These are phyloP conservation scores for Halictus quadricinctus DNA, from an alignment of 2,888 invertebrate genomes.

Conservation along the genomic window DNA sequence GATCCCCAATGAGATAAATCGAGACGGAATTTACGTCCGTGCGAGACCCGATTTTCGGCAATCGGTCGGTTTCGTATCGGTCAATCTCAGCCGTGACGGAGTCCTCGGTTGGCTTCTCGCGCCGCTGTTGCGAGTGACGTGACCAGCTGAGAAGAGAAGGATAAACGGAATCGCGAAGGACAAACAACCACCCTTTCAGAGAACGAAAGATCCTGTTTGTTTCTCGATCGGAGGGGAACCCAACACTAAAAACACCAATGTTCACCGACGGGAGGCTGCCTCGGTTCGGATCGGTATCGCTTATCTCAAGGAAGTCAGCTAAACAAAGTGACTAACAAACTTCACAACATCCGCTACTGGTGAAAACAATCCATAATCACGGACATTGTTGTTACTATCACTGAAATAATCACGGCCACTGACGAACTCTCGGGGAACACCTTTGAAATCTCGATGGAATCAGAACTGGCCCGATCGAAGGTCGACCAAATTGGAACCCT, in stretches of 20 bases:
- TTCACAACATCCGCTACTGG: conserved; percentile 74
- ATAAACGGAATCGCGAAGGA: conserved; percentile 40
- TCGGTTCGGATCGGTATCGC: conserved; percentile 17
- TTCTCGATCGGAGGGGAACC: not conserved
- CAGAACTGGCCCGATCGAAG: conserved; percentile 3
- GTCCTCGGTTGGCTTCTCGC: conserved; percentile 33
- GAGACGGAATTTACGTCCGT: conserved; percentile 55
- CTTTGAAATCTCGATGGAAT: conserved; percentile 17
- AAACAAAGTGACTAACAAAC: conserved; percentile 47
- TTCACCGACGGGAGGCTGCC: conserved; percentile 19
- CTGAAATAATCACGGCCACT: conserved; percentile 59
- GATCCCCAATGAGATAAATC: conserved; percentile 69
- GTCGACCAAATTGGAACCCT: conserved; percentile 38
- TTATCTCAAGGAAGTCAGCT: conserved; percentile 45
- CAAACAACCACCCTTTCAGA: conserved; percentile 43
- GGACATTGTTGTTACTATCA: conserved; percentile 74
- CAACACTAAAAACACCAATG: conserved; percentile 41
- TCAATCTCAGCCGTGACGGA: conserved; percentile 38
- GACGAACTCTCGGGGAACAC: conserved; percentile 41
- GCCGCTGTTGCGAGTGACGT: conserved; percentile 37
- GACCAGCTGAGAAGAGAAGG: conserved; percentile 46
- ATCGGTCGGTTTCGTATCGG: conserved; percentile 38
- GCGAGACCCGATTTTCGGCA: conserved; percentile 40
- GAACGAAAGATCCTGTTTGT: conserved; percentile 36
- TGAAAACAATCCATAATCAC: conserved; percentile 80